Conservation (phyloP, 2,797 vertebrate species). For the Pteropus rufus region DNA sequence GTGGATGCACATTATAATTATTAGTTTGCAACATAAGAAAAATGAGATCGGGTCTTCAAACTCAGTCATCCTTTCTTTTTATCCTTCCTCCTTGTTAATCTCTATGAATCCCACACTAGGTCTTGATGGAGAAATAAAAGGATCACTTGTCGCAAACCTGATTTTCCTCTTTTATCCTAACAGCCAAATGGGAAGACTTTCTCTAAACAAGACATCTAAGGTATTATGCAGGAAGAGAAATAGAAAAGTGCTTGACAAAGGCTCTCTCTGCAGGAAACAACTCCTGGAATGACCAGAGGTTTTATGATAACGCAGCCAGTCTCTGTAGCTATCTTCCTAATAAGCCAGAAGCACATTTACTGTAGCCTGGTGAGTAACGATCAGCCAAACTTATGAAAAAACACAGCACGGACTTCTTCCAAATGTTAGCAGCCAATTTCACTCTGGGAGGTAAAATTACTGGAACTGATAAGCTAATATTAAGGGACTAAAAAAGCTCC, state of each 20-base stretch:
- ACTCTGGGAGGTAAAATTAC: slow-evolving; percentile 77
- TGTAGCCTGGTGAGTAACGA: slow-evolving; percentile 69
- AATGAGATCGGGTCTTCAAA: neutral
- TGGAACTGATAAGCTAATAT: slow-evolving; percentile 77
- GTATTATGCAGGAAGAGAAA: slow-evolving; percentile 39
- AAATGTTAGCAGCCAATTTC: slow-evolving; percentile 78
- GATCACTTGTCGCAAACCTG: neutral
- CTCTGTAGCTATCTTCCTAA: slow-evolving; percentile 68
- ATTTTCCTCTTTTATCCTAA: slow-evolving; percentile 51
- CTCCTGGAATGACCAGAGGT: slow-evolving; percentile 47
- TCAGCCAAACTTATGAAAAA: slow-evolving; percentile 74
- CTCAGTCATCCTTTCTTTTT: neutral
- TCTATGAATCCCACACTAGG: neutral
- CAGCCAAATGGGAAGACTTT: slow-evolving; percentile 16
- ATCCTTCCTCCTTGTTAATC: neutral
- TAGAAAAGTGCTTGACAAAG: slow-evolving; percentile 61
- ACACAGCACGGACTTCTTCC: slow-evolving; percentile 74
- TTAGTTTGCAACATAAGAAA: neutral
- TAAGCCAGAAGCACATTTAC: slow-evolving; percentile 76
- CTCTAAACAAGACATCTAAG: slow-evolving; percentile 62
- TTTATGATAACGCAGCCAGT: slow-evolving; percentile 66
- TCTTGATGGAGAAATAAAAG: slow-evolving; percentile 22
- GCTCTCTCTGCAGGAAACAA: slow-evolving; percentile 61
- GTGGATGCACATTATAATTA: neutral
- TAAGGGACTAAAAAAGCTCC: slow-evolving; percentile 73